Evolutionary conservation across 2,113 vertebrate species (phyloP).

Genomic region (Eurystomus gularis): DNA sequence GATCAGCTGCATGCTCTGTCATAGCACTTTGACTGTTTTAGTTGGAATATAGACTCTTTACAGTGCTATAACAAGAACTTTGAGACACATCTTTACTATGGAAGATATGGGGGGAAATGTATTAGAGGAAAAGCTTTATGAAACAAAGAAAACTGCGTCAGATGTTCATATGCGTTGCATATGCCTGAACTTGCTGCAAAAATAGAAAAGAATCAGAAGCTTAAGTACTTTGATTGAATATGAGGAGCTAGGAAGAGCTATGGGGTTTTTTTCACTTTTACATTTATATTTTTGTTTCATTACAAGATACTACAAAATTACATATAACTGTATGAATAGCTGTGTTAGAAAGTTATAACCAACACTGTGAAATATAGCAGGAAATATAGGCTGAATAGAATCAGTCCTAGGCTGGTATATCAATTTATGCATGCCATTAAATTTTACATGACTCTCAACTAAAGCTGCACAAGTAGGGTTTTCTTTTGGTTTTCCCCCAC

Average conservation of each 20-base stretch:
- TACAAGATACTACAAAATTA: not conserved
- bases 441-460: not conserved
- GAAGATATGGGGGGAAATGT: not conserved
- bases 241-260: not conserved
- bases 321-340: not conserved
- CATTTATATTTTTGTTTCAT: not conserved
- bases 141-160: not conserved
- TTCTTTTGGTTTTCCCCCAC: not conserved
- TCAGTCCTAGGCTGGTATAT: not conserved
- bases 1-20: not conserved
- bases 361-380: not conserved
- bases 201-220: not conserved
- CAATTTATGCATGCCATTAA: not conserved
- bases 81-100: not conserved
- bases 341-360: not conserved
- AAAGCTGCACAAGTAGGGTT: not conserved
- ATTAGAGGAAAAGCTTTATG: not conserved
- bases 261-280: not conserved
- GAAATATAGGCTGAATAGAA: not conserved
- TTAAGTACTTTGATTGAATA: not conserved
- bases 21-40: not conserved
- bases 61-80: not conserved
- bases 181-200: not conserved
- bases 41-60: not conserved
- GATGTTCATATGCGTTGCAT: fast-evolving